Base-by-base conservation (phyloP, 2,113 vertebrate species). In the Rynchops niger region DNA sequence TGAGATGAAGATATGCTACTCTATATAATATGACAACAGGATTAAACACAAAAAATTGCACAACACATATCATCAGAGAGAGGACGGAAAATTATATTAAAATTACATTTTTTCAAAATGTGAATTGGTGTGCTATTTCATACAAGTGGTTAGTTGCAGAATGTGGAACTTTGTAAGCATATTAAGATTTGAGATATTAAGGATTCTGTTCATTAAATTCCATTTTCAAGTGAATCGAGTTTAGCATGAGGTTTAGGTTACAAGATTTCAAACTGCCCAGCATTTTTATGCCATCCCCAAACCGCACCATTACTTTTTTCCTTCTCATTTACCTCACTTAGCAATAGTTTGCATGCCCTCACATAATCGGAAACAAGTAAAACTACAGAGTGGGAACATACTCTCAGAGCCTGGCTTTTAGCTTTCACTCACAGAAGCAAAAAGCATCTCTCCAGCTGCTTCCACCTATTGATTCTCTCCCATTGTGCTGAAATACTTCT, bases 401-500 rank as follows among this genome's bases (percentile, higher is more conserved):
- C 2, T 55, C 38, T 43, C 20, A 30, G 22, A 83, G 43, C 12
- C 55, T 58, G 38, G 22, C 42, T 86, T 87, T 82, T 88, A 74
- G n/a, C 52, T 93, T 90, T 67, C 38, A 63, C 18, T 66, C 47
- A 61, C 19, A 52, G 38, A 86, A 92, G 59, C 21, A 79, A 82
- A 90, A 92, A 77, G 36, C 15, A 2, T 53, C 45, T 58, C 45
- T 88, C 55, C 22, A 65, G 58, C 74, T 77, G 36, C 55, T 95
- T 91, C 69, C 63, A 88, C 36, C n/a, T 86, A 83, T 58, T 94
- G 69, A 89, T 94, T 47, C 23, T 7, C 12, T 82, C 40, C 47
- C 27, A 36, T 36, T 47, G 83, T 55, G 38, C 77, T 81, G 72
- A 94, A 96, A 92, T 59, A 43, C 40, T 69, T 50, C 38, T 61